Evolutionary conservation across 2,888 invertebrate genomes (phyloP).

Genomic region (Electrophaes corylata): DNA sequence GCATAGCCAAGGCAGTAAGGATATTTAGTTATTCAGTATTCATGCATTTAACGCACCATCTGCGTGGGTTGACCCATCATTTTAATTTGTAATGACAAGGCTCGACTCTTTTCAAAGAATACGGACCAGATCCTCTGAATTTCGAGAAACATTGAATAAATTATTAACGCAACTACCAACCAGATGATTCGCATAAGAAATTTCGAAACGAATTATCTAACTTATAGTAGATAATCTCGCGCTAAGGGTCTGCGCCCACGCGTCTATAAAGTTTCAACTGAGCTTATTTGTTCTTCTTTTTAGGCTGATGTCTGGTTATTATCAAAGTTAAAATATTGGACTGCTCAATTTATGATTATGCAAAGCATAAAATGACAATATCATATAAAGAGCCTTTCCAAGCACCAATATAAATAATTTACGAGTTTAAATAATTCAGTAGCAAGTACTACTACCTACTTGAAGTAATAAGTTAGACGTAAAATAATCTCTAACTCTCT

Average conservation of each 20-base stretch:
- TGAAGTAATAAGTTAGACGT: no score
- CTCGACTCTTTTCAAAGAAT: conserved; percentile 48
- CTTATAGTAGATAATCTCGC: conserved; percentile 52
- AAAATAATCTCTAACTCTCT: no score
- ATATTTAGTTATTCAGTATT: conserved; percentile 43
- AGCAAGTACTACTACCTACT: no score
- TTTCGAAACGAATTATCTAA: conserved; percentile 56
- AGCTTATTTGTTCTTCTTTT: conserved; percentile 51
- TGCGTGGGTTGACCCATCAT: conserved; percentile 55
- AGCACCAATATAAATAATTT: no score
- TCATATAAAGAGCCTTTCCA: no score
- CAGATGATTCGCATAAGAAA: conserved; percentile 49
- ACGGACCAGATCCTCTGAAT: conserved; percentile 43
- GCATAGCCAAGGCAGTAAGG: conserved; percentile 30
- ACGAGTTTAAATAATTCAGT: no score
- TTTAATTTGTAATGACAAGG: conserved; percentile 53
- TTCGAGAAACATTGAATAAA: conserved; percentile 52
- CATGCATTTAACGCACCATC: conserved; percentile 45
- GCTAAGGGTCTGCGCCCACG: conserved; percentile 50
- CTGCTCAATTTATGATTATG: conserved; percentile 41
- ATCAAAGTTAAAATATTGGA: conserved; percentile 49
- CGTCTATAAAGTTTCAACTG: conserved; percentile 47
- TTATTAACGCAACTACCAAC: conserved; percentile 45
- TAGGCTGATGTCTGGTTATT: conserved; percentile 43
- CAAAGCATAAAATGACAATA: conserved; percentile 35